phyloP scores from a whole-genome alignment of 2,888 invertebrate genomes.

The Caradrina kadenii region DNA sequence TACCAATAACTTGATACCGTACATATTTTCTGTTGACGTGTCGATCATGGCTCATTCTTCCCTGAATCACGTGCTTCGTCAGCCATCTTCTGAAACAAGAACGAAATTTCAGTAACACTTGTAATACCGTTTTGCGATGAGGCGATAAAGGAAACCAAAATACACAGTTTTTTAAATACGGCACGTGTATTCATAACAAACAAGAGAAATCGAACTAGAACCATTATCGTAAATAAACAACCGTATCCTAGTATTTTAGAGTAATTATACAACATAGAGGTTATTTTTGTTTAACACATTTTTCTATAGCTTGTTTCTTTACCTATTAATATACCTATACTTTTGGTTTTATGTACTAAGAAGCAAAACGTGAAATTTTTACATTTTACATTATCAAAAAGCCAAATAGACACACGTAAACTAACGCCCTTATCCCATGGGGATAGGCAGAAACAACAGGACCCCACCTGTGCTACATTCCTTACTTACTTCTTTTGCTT shows the following conservation, averaged over 20 bases:
- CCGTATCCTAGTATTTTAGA: slow-evolving; percentile 40
- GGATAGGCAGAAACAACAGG: too few relatives aligned
- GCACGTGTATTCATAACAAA: slow-evolving; percentile 41
- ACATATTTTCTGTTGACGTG: slow-evolving; percentile 73
- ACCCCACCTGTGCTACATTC: too few relatives aligned
- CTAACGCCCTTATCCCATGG: too few relatives aligned
- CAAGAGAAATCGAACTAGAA: slow-evolving; percentile 34
- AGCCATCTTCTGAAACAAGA: slow-evolving; percentile 78
- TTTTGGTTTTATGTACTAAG: not conserved
- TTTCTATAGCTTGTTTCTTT: slow-evolving; percentile 22
- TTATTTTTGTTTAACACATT: slow-evolving; percentile 40
- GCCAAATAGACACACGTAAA: not conserved
- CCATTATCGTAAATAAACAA: slow-evolving; percentile 46
- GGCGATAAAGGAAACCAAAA: slow-evolving; percentile 35
- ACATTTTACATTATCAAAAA: not conserved
- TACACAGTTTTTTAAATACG: slow-evolving; percentile 42
- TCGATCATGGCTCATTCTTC: slow-evolving; percentile 67
- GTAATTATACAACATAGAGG: slow-evolving; percentile 39
- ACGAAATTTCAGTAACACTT: slow-evolving; percentile 6
- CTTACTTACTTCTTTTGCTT: too few relatives aligned
- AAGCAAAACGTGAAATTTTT: not conserved
- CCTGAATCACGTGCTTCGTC: slow-evolving; percentile 44
- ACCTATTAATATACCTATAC: not conserved
- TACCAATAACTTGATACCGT: slow-evolving; percentile 73
- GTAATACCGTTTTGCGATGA: not conserved